These are phyloP conservation scores for Sphecodes monilicornis DNA, from an alignment of 2,888 invertebrate species.

Conservation along the genomic window DNA sequence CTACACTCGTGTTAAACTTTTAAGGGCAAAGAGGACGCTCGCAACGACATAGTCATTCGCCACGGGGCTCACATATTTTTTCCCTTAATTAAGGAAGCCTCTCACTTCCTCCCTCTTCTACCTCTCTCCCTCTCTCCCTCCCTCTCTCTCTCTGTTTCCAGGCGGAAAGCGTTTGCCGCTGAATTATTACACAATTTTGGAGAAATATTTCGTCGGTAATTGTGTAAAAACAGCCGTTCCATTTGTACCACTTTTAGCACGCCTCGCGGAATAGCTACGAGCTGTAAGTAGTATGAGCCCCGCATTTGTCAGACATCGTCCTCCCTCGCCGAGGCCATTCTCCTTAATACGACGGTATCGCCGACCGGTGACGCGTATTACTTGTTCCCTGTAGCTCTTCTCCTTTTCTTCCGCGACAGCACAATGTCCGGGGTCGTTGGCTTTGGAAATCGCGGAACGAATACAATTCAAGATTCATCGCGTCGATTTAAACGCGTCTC, in stretches of 20 bases:
- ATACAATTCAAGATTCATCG: not conserved
- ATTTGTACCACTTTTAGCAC: slow-evolving; percentile 48
- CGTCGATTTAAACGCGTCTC: not conserved
- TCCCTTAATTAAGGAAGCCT: slow-evolving; percentile 38
- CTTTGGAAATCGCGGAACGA: not conserved
- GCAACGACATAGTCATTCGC: slow-evolving; percentile 12
- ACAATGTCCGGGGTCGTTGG: not conserved
- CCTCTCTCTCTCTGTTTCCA: not conserved
- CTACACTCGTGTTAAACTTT: slow-evolving; percentile 1
- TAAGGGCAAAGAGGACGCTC: not conserved
- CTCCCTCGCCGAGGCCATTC: slow-evolving; percentile 28
- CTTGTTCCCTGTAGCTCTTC: slow-evolving; percentile 31
- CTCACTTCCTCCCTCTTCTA: not conserved
- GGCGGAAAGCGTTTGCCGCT: slow-evolving; percentile 5
- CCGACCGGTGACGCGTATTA: slow-evolving; percentile 49
- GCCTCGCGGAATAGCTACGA: slow-evolving; percentile 21
- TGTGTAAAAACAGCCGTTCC: slow-evolving; percentile 44
- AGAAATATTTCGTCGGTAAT: slow-evolving; percentile 34
- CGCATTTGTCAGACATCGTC: slow-evolving; percentile 58
- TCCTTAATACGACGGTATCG: slow-evolving; percentile 57
- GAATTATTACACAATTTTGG: slow-evolving; percentile 38
- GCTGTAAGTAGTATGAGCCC: slow-evolving; percentile 45
- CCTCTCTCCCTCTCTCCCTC: not conserved
- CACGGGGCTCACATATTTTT: slow-evolving; percentile 2
- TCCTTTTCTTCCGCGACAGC: not conserved